Percentiles rank a stretch among this genome's conserved stretches.
Evolutionary conservation across 2,888 invertebrate species (phyloP).

Genomic region (Heteropelma amictum): DNA sequence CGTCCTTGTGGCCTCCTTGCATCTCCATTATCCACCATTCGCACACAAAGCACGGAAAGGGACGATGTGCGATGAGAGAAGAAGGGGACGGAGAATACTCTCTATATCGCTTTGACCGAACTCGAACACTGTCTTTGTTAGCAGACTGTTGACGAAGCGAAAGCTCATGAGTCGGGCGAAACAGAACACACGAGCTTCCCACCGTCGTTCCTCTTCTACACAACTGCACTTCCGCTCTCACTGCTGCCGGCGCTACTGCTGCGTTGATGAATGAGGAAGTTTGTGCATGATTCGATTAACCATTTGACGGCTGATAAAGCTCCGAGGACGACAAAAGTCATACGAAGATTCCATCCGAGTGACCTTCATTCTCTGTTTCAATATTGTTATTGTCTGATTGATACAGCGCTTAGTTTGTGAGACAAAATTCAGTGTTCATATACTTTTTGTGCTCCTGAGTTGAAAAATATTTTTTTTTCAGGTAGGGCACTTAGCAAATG

Average conservation of each 20-base stretch:
- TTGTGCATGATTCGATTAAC: conserved; percentile 67
- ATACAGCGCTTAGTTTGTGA: background rate
- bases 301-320: conserved; percentile 44
- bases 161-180: conserved; percentile 27
- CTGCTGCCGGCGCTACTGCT: too few relatives aligned
- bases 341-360: background rate
- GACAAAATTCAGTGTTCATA: too few relatives aligned
- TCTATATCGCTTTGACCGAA: conserved; percentile 38
- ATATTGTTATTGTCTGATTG: conserved; percentile 10
- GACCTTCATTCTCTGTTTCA: background rate
- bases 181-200: conserved; percentile 10
- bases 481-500: too few relatives aligned
- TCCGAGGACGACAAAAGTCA: conserved; percentile 22
- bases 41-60: background rate
- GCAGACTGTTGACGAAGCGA: conserved; percentile 51
- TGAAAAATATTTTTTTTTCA: too few relatives aligned
- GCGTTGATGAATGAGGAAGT: conserved; percentile 50
- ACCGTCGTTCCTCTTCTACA: conserved; percentile 13
- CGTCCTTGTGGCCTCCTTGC: conserved; percentile 32
- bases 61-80: too few relatives aligned
- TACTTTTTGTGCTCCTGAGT: too few relatives aligned
- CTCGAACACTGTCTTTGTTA: conserved; percentile 51
- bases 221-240: conserved; percentile 16
- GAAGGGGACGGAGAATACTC: background rate
- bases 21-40: conserved; percentile 21